These are phyloP conservation scores for Myotis brandtii DNA, from an alignment of 2,113 vertebrate genomes.

Conservation along the genomic window DNA sequence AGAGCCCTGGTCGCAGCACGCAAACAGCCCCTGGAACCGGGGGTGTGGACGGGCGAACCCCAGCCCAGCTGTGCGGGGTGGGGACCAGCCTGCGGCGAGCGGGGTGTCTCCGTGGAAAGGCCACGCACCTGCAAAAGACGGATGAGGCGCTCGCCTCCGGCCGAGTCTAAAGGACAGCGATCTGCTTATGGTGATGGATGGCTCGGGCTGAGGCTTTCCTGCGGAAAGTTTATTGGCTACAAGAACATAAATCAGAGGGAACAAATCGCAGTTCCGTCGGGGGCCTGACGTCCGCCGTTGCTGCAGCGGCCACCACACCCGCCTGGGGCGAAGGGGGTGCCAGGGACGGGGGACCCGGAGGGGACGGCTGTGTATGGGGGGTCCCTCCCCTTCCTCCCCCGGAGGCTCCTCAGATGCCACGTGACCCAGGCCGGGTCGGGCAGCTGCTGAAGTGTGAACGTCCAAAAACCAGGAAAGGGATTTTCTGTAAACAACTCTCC, in stretches of 20 bases:
- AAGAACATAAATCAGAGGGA: conserved; percentile 92
- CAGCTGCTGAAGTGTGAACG: neutral
- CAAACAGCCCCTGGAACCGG: conserved; percentile 52
- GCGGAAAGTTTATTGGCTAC: conserved; percentile 91
- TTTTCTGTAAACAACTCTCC: neutral
- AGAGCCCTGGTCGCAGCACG: conserved; percentile 24
- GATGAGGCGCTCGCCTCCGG: conserved; percentile 87
- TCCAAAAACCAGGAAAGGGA: neutral
- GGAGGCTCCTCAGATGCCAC: neutral
- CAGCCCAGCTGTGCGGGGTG: conserved; percentile 46
- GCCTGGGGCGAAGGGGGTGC: conserved; percentile 70
- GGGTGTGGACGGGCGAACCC: conserved; percentile 76
- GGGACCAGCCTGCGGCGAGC: conserved; percentile 78
- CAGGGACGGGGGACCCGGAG: conserved; percentile 19
- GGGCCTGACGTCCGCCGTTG: conserved; percentile 88
- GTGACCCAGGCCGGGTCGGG: neutral
- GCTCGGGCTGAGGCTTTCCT: conserved; percentile 88
- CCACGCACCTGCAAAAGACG: conserved; percentile 85
- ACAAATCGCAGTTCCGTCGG: conserved; percentile 89
- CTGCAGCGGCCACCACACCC: conserved; percentile 80
- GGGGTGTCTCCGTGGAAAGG: conserved; percentile 80
- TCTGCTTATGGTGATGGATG: conserved; percentile 91
- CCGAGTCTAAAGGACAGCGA: conserved; percentile 90
- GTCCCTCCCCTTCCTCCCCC: neutral
- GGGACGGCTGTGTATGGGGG: conserved; percentile 26